Base-by-base conservation (phyloP, 2,113 vertebrate species). In the Edolisoma coerulescens region DNA sequence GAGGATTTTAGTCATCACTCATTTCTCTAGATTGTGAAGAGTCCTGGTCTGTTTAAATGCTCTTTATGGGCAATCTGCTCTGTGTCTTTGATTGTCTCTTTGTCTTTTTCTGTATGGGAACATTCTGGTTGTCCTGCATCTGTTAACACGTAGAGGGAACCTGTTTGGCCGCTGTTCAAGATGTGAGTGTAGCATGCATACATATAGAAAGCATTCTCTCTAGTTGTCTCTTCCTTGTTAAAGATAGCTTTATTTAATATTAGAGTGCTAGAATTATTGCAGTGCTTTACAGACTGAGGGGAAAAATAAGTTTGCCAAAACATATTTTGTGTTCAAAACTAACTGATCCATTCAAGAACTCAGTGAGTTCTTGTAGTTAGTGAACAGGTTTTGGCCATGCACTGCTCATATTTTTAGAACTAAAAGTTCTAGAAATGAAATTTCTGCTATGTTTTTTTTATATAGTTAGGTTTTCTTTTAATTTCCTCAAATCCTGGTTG, bases 401-500 rank as follows among this genome's bases (percentile, higher is more conserved):
- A 32, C 32, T 4, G 5, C 53, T 68, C 22, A 4, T 44, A 59
- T 61, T 64, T 87, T 80, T 65, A 65, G 41, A 69, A 32, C 13
- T 33, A 39, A 47, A 81, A 82, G 27, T 49, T 82, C 30, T 41
- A 50, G 56, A 71, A 89, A 68, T 82, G 1, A 67, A 73, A 68
- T 9, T 60, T 64, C 24, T 73, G 4, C 33, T 76, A 3, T 74
- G 35, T 35, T 73, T 5, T 11, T 78, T 74, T 84, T 15, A 15
- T 32, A 7, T 26, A 9, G 30, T 59, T 26, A 9, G 4, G 1
- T 1, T 0, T 3, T 32, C n/a, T 57, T 74, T 47, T 19, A 15
- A 45, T 54, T 67, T 75, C 27, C 22, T 59, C 61, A 68, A 52
- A 44, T 85, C 28, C 41, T 41, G 10, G 4, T 50, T 54, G 39